Evolutionary conservation across 2,797 vertebrate genomes (phyloP), one percentile per base, ranked within the genome.

Genomic region (Iguana delicatissima): DNA sequence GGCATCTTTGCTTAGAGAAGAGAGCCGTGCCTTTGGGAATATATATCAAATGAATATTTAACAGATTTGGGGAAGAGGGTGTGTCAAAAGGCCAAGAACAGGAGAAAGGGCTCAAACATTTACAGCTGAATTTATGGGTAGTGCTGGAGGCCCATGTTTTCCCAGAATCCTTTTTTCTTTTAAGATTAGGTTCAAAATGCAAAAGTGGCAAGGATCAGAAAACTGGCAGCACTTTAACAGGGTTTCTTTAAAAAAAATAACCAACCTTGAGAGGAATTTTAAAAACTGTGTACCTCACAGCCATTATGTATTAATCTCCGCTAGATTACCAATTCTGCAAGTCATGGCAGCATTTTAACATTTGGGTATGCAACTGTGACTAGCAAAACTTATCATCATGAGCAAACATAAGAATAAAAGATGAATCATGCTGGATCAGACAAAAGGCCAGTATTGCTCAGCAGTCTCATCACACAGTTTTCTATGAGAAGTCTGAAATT

Each of bases 11-110:
- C 92, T 96, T 93, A 72, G 94, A 92, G 90, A 96, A 87, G 92
- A 84, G 92, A 93, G 94, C 76, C 88, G 92, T 96, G 95, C 95
- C 91, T 95, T 96, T 95, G 93, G 94, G 94, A 95, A 89, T 95
- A 89, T 72, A 95, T 94, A 94, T 93, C 91, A 92, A 94, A 92
- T 93, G 89, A 82, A 18, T 93, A 89, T 86, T 95, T 92, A 91
- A 95, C 74, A 84, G 95, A 89, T 95, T 96, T 95, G 93, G 93
- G 84, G 94, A 96, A 95, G 94, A 96, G 80, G 94, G 93, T 93
- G 93, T 95, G 93, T 95, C 95, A 96, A 93, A 95, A 95, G 95
- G 94, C 93, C 93, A 95, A 88, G 69, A 96, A 92, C 38, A 89
- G 91, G 95, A 95, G 91, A 94, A 91, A 89, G 89, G 91, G 93